Conservation (phyloP, 2,888 invertebrate species). For the Mamestra brassicae region DNA sequence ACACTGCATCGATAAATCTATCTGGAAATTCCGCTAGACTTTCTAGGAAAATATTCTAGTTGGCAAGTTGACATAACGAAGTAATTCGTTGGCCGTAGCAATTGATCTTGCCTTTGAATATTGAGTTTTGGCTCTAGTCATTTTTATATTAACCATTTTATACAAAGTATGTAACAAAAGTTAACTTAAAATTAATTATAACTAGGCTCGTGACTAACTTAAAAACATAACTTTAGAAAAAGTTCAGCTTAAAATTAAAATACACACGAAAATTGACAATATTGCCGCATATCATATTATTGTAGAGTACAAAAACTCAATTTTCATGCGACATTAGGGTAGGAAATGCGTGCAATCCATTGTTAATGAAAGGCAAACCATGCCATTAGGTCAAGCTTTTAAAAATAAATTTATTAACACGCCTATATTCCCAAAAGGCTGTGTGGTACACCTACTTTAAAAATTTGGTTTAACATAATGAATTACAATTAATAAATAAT, state of each 20-base stretch:
- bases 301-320: neutral
- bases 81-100: neutral
- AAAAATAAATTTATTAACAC: neutral
- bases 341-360: slow-evolving; percentile 3
- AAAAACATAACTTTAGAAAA: neutral
- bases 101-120: neutral
- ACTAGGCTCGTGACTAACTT: too few species aligned
- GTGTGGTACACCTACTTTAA: too few species aligned
- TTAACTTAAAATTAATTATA: too few species aligned
- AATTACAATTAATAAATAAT: too few species aligned
- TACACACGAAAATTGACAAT: too few species aligned
- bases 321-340: neutral
- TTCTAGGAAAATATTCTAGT: slow-evolving; percentile 11
- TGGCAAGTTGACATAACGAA: neutral
- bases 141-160: neutral
- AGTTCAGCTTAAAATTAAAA: neutral
- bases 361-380: neutral
- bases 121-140: neutral
- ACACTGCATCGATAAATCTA: neutral
- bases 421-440: neutral
- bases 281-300: too few species aligned
- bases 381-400: neutral
- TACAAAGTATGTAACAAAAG: neutral
- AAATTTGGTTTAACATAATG: too few species aligned
- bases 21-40: neutral